Evolutionary conservation across 1,140 invertebrate species (phyloP).

Genomic region (Caenorhabditis latens): DNA sequence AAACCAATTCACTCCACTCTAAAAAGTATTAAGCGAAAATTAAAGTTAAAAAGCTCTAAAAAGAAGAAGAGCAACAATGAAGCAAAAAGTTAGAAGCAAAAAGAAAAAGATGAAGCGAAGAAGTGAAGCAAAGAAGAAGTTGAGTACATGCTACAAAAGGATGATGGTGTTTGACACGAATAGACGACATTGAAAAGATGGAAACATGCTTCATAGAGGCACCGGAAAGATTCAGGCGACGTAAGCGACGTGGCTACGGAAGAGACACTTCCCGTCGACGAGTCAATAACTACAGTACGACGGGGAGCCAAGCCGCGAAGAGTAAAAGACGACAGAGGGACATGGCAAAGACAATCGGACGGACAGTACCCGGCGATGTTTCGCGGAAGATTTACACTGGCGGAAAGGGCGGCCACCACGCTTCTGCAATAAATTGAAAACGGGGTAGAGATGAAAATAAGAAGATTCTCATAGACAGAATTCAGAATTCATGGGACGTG

Average conservation of each 20-base stretch:
- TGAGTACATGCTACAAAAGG: slow-evolving; percentile 1
- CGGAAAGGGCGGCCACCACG: slow-evolving; percentile 46
- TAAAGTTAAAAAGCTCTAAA: neutral
- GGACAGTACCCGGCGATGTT: slow-evolving; percentile 51
- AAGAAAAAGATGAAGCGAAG: neutral
- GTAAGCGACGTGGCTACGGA: slow-evolving; percentile 39
- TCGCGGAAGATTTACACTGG: slow-evolving; percentile 53
- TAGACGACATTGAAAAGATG: neutral
- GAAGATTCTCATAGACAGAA: neutral
- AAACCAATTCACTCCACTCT: slow-evolving; percentile 7
- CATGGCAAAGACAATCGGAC: slow-evolving; percentile 52
- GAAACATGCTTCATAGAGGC: slow-evolving; percentile 34
- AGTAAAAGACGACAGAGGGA: slow-evolving; percentile 50
- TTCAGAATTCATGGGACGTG: neutral
- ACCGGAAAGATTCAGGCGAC: slow-evolving; percentile 47
- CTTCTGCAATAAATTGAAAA: slow-evolving; percentile 38
- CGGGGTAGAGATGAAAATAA: slow-evolving; percentile 11
- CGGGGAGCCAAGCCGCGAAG: slow-evolving; percentile 49
- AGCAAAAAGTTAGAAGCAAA: slow-evolving; percentile 1
- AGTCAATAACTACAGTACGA: slow-evolving; percentile 20
- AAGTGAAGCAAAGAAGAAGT: slow-evolving; percentile 9
- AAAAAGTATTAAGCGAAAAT: slow-evolving; percentile 11
- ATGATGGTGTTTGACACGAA: neutral
- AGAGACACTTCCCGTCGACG: neutral
- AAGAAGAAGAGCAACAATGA: neutral